Conservation (phyloP, 2,113 vertebrate genomes). For the Clarias macrocephalus region DNA sequence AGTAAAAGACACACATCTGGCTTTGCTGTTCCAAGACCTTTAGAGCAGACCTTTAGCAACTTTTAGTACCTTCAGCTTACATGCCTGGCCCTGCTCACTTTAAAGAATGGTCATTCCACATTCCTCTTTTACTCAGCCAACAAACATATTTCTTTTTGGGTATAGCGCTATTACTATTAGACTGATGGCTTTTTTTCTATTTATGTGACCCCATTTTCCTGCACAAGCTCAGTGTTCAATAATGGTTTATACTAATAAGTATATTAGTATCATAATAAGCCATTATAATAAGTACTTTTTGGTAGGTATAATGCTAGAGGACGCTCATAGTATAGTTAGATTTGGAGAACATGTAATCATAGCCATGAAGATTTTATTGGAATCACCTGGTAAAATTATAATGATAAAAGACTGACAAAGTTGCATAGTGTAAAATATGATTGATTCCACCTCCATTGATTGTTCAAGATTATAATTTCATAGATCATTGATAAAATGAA, state of each 20-base stretch:
- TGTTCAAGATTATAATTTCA: neutral
- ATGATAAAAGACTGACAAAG: neutral
- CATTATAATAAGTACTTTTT: neutral
- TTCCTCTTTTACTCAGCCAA: neutral
- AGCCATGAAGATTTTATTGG: neutral
- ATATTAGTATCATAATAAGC: too few species aligned
- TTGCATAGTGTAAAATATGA: neutral
- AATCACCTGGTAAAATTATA: neutral
- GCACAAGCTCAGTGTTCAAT: neutral
- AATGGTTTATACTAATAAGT: neutral
- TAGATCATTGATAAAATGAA: neutral
- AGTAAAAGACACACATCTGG: neutral
- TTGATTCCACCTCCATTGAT: neutral
- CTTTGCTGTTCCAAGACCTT: neutral
- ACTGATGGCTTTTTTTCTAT: neutral
- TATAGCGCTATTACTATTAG: neutral
- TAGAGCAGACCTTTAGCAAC: neutral
- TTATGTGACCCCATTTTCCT: neutral
- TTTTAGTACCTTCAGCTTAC: neutral
- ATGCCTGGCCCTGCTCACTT: neutral
- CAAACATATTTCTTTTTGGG: neutral
- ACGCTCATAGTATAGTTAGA: neutral
- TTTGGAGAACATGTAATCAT: neutral
- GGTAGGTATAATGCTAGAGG: neutral
- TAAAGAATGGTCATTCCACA: neutral